A percentile compares a stretch with the other conserved stretches of the same genome.
Conservation (phyloP, 2,797 vertebrate species). For the Myotis findleyi region DNA sequence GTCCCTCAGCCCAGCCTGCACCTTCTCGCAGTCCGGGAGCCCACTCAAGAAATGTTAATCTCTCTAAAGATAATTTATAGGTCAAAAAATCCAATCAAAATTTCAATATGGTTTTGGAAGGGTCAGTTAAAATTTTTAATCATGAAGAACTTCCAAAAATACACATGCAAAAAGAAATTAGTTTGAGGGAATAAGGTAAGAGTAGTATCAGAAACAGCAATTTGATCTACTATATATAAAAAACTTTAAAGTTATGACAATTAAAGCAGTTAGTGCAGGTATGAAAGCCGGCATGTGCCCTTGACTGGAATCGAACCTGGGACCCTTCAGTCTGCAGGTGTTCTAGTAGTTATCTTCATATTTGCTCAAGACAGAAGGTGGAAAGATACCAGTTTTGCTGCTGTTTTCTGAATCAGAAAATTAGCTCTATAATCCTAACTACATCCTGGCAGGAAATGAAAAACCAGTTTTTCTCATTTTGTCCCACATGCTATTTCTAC, state of each 20-base stretch:
- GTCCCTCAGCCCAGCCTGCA: too few species aligned
- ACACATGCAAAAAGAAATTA: neutral
- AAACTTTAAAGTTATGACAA: neutral
- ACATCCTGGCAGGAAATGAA: neutral
- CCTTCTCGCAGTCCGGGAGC: too few species aligned
- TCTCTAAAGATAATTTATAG: neutral
- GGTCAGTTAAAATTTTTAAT: neutral
- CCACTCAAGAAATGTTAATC: neutral
- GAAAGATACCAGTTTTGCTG: neutral
- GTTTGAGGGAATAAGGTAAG: neutral
- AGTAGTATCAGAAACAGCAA: neutral
- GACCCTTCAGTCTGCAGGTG: neutral
- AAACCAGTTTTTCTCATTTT: conserved; percentile 36
- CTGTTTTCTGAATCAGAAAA: conserved; percentile 10
- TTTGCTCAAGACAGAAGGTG: neutral
- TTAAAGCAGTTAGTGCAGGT: neutral
- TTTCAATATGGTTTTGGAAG: neutral
- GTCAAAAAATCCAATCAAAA: neutral
- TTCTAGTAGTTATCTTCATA: conserved; percentile 21
- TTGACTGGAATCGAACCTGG: too few species aligned
- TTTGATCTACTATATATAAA: neutral
- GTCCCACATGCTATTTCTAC: neutral
- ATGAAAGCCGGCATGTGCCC: neutral
- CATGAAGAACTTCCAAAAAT: neutral
- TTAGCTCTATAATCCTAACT: neutral